These are phyloP conservation scores for Panthera tigris DNA, from an alignment of 2,113 vertebrate species.

Conservation along the genomic window DNA sequence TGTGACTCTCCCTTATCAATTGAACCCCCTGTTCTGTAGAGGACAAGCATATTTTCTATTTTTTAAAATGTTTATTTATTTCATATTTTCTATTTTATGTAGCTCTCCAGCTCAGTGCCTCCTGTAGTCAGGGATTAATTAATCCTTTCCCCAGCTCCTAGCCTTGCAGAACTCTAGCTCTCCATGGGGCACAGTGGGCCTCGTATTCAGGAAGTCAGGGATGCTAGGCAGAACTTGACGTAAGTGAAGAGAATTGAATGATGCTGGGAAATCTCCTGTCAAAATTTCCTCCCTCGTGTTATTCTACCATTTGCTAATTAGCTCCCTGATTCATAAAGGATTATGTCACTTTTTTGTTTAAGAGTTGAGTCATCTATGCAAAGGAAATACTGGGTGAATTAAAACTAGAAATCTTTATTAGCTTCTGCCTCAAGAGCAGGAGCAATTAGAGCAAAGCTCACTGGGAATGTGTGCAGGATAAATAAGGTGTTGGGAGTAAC, in stretches of 20 bases:
- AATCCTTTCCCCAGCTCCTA: background rate
- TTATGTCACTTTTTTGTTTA: conserved; percentile 28
- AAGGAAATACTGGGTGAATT: conserved; percentile 52
- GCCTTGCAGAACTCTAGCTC: background rate
- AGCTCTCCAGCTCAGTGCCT: background rate
- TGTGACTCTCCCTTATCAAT: background rate
- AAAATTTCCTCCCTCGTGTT: background rate
- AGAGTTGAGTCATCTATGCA: conserved; percentile 63
- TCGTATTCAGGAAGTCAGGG: background rate
- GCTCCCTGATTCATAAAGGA: background rate
- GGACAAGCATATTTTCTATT: background rate
- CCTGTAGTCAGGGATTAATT: background rate
- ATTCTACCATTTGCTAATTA: conserved; percentile 21
- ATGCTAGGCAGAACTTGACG: conserved; percentile 3
- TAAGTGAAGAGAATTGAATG: conserved; percentile 7
- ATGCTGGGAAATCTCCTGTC: background rate
- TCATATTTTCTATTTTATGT: background rate
- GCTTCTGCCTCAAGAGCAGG: background rate
- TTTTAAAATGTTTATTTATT: too few relatives aligned
- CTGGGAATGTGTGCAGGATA: background rate
- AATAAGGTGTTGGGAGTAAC: background rate
- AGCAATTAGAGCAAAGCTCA: conserved; percentile 1
- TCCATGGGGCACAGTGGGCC: fast-evolving
- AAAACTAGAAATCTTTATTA: conserved; percentile 41
- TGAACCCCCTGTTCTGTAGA: background rate